Evolutionary conservation across 2,113 vertebrate genomes (phyloP), one percentile per base, ranked within the genome.

Genomic region (Carlito syrichta): DNA sequence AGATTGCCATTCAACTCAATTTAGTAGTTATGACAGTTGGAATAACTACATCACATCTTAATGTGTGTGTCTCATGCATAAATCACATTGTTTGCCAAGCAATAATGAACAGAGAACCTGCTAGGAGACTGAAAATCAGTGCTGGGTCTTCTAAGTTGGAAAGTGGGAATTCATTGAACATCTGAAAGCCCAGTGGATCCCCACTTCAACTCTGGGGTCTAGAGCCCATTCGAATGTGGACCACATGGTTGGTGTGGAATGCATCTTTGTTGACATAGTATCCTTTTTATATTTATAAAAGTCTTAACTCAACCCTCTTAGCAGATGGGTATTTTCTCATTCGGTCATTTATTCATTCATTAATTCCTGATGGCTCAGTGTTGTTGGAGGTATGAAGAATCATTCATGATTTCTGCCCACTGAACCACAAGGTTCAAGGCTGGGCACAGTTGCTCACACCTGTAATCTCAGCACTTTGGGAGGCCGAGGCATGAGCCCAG

Each of bases 1-100:
- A 76, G 52, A 81, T 96, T 95, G 93, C 83, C 96, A 93, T 96
- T 97, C 93, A 95, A 95, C 93, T 94, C 93, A 96, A 97, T 97
- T 96, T 96, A 89, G 96, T 92, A 69, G 89, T 95, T 97, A 95
- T 91, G 96, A 97, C 91, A 96, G 93, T 86, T 91, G 95, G 89
- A 97, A 96, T 95, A 91, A 96, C 91, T 91, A 81, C 95, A 91
- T 32, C 93, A 95, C 93, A 77, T 97, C 89, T 89, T 95, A 97
- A 94, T 94, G 86, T 94, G 91, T 89, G 56, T 88, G 76, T 89
- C 93, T 95, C 38, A 79, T 96, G 93, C 92, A 93, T 98, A 95
- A 96, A 93, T 97, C 95, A 98, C 93, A 77, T 71, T 97, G 91
- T 96, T 96, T 97, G 96, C 89, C 56, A 71, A 95, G 89, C 45